Conservation (phyloP, 1,140 invertebrate genomes). For the Riptortus pedestris region DNA sequence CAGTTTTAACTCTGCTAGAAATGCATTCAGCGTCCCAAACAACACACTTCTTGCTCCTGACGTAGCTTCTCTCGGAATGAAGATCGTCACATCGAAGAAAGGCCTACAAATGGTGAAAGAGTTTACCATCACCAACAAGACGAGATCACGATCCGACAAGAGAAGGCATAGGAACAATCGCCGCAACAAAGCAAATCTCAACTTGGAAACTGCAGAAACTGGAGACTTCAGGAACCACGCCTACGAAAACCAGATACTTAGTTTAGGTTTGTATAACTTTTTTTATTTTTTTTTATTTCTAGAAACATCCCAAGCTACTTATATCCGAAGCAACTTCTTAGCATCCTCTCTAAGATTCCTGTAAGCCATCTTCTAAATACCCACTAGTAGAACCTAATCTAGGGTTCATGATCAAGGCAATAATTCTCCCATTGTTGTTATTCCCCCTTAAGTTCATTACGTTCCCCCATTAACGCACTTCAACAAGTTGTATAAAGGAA, state of each 20-base stretch:
- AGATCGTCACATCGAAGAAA: constrained; percentile 19
- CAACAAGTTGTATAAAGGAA: too few species aligned
- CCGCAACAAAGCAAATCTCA: neutral
- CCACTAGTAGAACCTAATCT: too few species aligned
- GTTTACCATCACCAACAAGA: neutral
- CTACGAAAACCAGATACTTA: neutral
- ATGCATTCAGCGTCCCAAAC: neutral
- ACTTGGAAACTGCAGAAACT: constrained; percentile 13
- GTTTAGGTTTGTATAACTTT: neutral
- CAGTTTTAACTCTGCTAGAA: neutral
- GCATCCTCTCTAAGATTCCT: too few species aligned
- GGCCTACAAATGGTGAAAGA: constrained; percentile 9
- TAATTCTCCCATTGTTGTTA: too few species aligned
- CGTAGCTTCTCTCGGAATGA: constrained; percentile 24
- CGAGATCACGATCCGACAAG: neutral
- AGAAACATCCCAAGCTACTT: too few species aligned
- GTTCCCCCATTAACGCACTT: too few species aligned
- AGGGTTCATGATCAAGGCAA: too few species aligned
- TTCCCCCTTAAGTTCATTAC: too few species aligned
- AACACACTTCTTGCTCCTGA: constrained; percentile 19
- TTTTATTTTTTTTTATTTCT: constrained; percentile 4
- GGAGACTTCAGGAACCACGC: neutral
- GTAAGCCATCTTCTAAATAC: too few species aligned
- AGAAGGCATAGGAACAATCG: neutral
- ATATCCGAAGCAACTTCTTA: too few species aligned